Evolutionary conservation across 2,888 invertebrate species (phyloP).

Genomic region (Unio pictorum): DNA sequence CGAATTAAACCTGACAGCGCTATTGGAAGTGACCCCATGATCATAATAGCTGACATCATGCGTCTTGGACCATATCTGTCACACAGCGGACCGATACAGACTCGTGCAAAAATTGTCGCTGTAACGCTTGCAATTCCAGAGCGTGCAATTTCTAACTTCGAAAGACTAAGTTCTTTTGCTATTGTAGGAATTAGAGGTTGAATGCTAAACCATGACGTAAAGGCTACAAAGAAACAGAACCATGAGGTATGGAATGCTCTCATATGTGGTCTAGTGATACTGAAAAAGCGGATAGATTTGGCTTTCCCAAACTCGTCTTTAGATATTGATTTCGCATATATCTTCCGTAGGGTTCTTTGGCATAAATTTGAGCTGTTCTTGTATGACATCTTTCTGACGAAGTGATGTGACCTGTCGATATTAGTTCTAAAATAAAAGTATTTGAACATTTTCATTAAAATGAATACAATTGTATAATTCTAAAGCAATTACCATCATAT

Average conservation of each 20-base stretch:
- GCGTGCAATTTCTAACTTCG: slow-evolving; percentile 14
- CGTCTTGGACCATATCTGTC: slow-evolving; percentile 22
- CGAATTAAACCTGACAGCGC: slow-evolving; percentile 15
- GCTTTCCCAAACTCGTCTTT: slow-evolving; percentile 27
- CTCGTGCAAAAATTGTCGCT: slow-evolving; percentile 19
- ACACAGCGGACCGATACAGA: slow-evolving; percentile 21
- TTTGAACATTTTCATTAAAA: too few species aligned
- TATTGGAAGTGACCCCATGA: slow-evolving; percentile 20
- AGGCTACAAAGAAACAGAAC: slow-evolving; percentile 26
- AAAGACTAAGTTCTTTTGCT: slow-evolving; percentile 15
- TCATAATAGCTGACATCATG: slow-evolving; percentile 18
- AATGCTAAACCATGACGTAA: slow-evolving; percentile 27
- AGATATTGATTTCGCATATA: slow-evolving; percentile 15
- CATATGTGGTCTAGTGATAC: slow-evolving; percentile 25
- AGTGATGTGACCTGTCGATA: too few species aligned
- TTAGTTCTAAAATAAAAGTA: too few species aligned
- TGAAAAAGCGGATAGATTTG: slow-evolving; percentile 25
- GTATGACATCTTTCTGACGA: too few species aligned
- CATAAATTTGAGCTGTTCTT: too few species aligned
- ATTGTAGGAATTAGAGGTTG: slow-evolving; percentile 29
- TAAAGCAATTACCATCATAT: too few species aligned
- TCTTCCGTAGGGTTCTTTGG: slow-evolving; percentile 7
- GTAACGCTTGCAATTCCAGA: slow-evolving; percentile 12
- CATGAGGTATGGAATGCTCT: slow-evolving; percentile 27
- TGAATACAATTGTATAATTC: too few species aligned